These are phyloP conservation scores for Temnothorax ravouxi DNA, from an alignment of 2,888 invertebrate genomes.

Conservation along the genomic window DNA sequence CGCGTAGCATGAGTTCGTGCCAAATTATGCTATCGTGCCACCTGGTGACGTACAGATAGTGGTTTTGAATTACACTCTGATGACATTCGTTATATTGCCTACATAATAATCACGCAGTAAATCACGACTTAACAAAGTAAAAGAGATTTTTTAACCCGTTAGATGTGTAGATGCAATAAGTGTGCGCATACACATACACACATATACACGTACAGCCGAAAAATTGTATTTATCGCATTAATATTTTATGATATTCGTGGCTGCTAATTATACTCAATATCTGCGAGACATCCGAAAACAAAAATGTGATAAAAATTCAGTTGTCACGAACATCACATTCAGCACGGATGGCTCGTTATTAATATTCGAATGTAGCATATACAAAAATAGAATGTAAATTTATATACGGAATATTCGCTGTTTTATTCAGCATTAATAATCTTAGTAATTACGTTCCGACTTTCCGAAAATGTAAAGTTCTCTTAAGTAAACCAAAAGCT, in stretches of 20 bases:
- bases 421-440: slow-evolving; percentile 15
- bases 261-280: background rate
- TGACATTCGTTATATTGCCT: background rate
- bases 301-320: slow-evolving; percentile 25
- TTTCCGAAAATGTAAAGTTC: background rate
- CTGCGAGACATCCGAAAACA: background rate
- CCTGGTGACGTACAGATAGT: slow-evolving; percentile 10
- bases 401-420: slow-evolving; percentile 3
- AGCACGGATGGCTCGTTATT: background rate
- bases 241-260: background rate
- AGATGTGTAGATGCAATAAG: background rate
- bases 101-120: background rate
- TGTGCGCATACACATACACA: background rate
- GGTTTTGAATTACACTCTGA: slow-evolving; percentile 9
- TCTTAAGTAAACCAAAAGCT: background rate
- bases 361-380: background rate
- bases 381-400: slow-evolving; percentile 8
- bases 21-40: slow-evolving; percentile 33
- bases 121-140: background rate
- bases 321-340: background rate
- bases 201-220: background rate
- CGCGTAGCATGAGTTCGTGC: background rate
- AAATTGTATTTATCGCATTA: background rate
- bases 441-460: background rate
- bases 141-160: background rate